Percentiles rank a stretch among this genome's conserved stretches.
Conservation (phyloP, 2,797 vertebrate species). For the Pseudochirops cupreus region DNA sequence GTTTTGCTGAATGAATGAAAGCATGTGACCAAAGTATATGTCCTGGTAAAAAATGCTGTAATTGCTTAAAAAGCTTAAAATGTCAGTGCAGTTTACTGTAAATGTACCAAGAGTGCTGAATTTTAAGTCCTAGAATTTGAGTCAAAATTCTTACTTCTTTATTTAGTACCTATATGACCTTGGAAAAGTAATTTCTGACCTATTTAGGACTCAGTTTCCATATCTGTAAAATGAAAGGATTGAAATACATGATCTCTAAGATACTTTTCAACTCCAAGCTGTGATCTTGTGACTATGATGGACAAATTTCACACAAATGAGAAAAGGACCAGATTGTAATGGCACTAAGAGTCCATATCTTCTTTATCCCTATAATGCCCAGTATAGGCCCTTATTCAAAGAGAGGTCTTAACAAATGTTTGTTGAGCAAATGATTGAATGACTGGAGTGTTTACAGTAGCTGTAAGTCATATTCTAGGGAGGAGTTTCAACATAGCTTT, state of each 20-base stretch:
- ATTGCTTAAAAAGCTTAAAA: background rate
- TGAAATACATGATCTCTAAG: background rate
- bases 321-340: constrained; percentile 61
- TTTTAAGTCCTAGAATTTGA: background rate
- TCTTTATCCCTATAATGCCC: background rate
- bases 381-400: background rate
- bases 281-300: constrained; percentile 51
- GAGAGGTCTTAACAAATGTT: background rate
- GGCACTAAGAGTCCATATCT: background rate
- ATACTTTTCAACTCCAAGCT: background rate
- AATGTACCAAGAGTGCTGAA: background rate
- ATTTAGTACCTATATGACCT: background rate
- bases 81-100: background rate
- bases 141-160: background rate
- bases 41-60: background rate
- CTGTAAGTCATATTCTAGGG: constrained; percentile 76
- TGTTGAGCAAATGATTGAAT: background rate
- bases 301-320: constrained; percentile 76
- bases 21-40: background rate
- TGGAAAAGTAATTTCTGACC: background rate
- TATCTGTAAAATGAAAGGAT: background rate
- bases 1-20: background rate
- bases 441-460: constrained; percentile 33
- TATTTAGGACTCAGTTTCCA: background rate
- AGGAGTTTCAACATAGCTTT: constrained; percentile 78